Conservation (phyloP, 2,888 invertebrate species). For the Pristionchus japonicus region DNA sequence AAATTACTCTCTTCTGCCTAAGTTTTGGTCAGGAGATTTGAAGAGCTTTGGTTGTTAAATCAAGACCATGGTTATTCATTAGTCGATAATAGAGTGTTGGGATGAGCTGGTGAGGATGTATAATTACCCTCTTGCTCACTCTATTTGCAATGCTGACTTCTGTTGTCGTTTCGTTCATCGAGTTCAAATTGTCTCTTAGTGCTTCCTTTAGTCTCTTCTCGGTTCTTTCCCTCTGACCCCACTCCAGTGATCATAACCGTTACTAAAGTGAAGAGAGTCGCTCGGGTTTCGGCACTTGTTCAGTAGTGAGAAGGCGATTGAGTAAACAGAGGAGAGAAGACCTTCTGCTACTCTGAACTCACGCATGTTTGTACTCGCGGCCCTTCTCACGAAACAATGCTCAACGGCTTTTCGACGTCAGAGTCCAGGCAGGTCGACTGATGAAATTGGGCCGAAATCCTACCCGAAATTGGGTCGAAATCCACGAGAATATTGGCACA, state of each 20-base stretch:
- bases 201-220: not conserved
- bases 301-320: not conserved
- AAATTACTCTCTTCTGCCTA: not conserved
- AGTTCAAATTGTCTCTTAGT: not conserved
- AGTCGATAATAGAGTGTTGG: not conserved
- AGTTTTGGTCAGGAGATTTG: too few relatives aligned
- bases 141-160: not conserved
- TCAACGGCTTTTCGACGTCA: not conserved
- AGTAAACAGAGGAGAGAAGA: not conserved
- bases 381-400: not conserved
- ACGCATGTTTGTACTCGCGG: not conserved
- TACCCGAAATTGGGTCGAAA: too few relatives aligned
- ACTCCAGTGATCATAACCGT: not conserved
- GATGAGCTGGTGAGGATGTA: not conserved
- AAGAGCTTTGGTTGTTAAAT: too few relatives aligned
- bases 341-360: constrained; percentile 12
- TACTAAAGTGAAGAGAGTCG: not conserved
- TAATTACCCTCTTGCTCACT: not conserved
- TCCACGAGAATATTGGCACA: not conserved
- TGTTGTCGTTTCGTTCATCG: not conserved
- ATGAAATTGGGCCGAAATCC: not conserved
- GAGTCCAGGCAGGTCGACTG: not conserved
- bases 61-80: too few relatives aligned
- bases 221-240: not conserved
- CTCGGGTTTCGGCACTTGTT: constrained; percentile 1